Base-by-base conservation (phyloP, 2,797 vertebrate species). In the Semotilus atromaculatus region DNA sequence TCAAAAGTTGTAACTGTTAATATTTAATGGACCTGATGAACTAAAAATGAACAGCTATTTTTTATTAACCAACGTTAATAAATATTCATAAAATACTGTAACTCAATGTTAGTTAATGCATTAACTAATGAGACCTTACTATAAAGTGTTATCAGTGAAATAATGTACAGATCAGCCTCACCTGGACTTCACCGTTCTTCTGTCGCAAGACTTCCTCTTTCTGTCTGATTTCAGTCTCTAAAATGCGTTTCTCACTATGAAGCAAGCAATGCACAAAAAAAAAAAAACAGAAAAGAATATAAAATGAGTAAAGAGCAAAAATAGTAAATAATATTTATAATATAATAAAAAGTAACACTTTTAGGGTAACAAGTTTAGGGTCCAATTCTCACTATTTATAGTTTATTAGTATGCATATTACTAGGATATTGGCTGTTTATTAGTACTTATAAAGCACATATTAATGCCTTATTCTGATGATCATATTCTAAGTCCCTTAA, bases 181-280 rank as follows among this genome's bases (percentile, higher is more conserved):
- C 98, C 96, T 98, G 97, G 48, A 99, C 95, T 83, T 99, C 97
- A 5, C 67, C 95, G 62, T 95, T 96, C 91, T 97, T 97, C 87
- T 96, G 96, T 79, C 96, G 94, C 88, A 99, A 95, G 9, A 94
- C 90, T 21, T 97, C 97, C 86, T 99, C 97, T 80, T 97, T 97
- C 88, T 98, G 96, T 80, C 96, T 93, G 87, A 99, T 97, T 90
- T 99, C 97, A 71, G 97, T 96, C 83, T 99, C 97, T 89, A 99
- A 89, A 0, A 95, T 94, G 53, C 96, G 97, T 66, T 98, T 99
- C 89, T 99, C 98, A 88, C 98, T 99, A 83, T 48, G 60, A 68
- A 83, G 1, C 51, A 72, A 85, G 3, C 60, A 76, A 34, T 40
- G 16, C 16, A 53, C 10, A 45, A 13, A 31, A n/a, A n/a, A n/a